These are phyloP conservation scores for Arenaria interpres DNA, from an alignment of 2,113 vertebrate genomes.

Conservation along the genomic window DNA sequence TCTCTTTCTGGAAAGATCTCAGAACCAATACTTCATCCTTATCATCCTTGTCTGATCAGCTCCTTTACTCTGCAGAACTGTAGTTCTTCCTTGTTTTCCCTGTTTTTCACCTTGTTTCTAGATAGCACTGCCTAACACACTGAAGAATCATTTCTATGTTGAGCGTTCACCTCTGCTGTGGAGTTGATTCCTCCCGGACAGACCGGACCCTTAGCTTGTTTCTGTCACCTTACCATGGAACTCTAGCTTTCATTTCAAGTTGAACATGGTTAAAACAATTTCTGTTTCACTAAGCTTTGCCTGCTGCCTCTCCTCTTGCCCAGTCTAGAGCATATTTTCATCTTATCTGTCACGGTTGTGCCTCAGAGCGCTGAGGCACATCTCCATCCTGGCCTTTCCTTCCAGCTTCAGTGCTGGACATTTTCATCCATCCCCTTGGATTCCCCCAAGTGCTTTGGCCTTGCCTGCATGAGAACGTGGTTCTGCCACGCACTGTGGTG, in stretches of 20 bases:
- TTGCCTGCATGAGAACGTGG: fast-evolving
- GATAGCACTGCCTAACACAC: not conserved
- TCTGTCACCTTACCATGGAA: not conserved
- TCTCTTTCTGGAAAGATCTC: not conserved
- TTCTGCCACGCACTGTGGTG: fast-evolving
- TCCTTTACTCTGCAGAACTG: not conserved
- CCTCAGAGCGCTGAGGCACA: not conserved
- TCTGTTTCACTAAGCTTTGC: not conserved
- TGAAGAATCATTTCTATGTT: not conserved
- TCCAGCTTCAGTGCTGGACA: not conserved
- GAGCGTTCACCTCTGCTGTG: not conserved
- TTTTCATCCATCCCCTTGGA: not conserved
- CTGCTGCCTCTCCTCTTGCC: not conserved
- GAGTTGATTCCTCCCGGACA: not conserved
- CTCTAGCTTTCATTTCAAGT: not conserved
- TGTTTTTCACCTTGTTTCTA: not conserved
- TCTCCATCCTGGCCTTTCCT: not conserved
- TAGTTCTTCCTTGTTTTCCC: not conserved
- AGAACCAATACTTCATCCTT: not conserved
- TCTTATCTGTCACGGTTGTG: not conserved
- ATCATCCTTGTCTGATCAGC: not conserved
- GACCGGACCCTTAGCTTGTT: not conserved
- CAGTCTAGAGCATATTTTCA: not conserved
- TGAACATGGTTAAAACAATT: not conserved
- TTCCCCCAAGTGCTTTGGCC: not conserved